phyloP scores from a whole-genome alignment of 2,113 vertebrate species.

The Corvus cornix region DNA sequence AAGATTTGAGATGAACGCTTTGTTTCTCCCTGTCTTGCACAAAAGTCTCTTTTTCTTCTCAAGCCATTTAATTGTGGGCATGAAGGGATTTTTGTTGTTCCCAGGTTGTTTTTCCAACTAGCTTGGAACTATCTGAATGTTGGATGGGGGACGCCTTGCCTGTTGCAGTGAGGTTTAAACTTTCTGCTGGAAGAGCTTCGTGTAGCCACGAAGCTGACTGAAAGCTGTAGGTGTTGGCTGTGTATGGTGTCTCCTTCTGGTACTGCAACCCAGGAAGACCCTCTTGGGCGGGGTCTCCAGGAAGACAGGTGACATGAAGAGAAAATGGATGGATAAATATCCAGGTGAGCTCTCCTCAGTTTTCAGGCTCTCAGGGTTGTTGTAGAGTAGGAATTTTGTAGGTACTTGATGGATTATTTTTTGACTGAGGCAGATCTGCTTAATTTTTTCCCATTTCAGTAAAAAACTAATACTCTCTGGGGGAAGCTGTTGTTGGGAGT shows the following conservation, averaged over 20 bases:
- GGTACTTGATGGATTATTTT: not conserved
- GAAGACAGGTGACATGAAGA: not conserved
- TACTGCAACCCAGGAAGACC: not conserved
- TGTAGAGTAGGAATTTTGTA: not conserved
- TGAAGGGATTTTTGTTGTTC: not conserved
- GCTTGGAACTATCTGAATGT: not conserved
- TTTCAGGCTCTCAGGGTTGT: not conserved
- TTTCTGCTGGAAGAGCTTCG: not conserved
- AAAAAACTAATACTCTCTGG: accelerated
- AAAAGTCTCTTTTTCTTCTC: not conserved
- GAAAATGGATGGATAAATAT: not conserved
- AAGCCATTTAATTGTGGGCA: not conserved
- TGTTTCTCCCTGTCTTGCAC: not conserved
- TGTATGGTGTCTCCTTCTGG: not conserved
- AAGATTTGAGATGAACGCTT: not conserved
- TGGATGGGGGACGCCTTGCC: not conserved
- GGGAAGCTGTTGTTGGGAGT: not conserved
- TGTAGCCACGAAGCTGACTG: not conserved
- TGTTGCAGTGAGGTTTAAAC: not conserved
- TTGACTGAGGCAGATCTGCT: accelerated
- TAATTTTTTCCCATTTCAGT: not conserved
- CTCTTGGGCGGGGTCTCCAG: no score
- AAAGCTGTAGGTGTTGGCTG: not conserved
- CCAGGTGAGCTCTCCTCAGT: not conserved
- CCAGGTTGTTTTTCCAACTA: not conserved